These are phyloP conservation scores for Peribatodes rhomboidaria DNA, from an alignment of 2,888 invertebrate genomes.

Conservation along the genomic window DNA sequence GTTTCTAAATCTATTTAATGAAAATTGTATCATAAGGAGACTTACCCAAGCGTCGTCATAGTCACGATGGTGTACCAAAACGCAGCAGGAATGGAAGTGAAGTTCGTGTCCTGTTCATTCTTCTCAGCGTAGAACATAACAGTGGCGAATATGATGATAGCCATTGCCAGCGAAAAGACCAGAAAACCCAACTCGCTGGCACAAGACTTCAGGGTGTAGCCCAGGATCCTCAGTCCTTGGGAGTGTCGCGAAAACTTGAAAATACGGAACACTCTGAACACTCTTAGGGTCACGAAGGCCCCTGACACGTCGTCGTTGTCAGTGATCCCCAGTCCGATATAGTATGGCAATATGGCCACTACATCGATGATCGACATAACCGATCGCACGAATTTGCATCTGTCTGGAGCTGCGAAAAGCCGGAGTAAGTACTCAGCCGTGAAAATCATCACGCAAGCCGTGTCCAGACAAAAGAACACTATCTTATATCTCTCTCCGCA, in stretches of 20 bases:
- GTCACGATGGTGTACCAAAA: conserved; percentile 99
- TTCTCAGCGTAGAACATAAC: conserved; percentile 99
- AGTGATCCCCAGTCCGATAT: conserved; percentile 98
- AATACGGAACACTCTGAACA: conserved; percentile 99
- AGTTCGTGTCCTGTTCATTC: conserved; percentile 98
- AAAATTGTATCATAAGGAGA: conserved; percentile 57
- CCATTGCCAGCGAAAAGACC: conserved; percentile 99
- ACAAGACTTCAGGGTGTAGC: conserved; percentile 99
- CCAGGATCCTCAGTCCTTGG: conserved; percentile 98
- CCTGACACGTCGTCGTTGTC: conserved; percentile 99
- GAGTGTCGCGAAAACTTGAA: conserved; percentile 99
- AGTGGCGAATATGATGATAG: conserved; percentile 99
- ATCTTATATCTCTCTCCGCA: conserved; percentile 99
- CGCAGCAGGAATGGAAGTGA: conserved; percentile 99
- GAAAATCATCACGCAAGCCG: conserved; percentile 99
- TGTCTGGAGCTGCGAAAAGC: conserved; percentile 99
- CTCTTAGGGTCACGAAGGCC: conserved; percentile 99
- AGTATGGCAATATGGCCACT: conserved; percentile 99
- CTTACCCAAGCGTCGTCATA: conserved; percentile 99
- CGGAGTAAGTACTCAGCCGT: conserved; percentile 98
- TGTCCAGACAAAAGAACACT: conserved; percentile 99
- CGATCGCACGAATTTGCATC: conserved; percentile 98
- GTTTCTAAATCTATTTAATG: background rate
- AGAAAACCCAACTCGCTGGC: conserved; percentile 99
- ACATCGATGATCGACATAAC: conserved; percentile 99